A percentile compares a stretch with the other conserved stretches of the same genome.
These are phyloP conservation scores for Urocitellus parryii DNA, from an alignment of 2,113 vertebrate genomes.

Conservation along the genomic window DNA sequence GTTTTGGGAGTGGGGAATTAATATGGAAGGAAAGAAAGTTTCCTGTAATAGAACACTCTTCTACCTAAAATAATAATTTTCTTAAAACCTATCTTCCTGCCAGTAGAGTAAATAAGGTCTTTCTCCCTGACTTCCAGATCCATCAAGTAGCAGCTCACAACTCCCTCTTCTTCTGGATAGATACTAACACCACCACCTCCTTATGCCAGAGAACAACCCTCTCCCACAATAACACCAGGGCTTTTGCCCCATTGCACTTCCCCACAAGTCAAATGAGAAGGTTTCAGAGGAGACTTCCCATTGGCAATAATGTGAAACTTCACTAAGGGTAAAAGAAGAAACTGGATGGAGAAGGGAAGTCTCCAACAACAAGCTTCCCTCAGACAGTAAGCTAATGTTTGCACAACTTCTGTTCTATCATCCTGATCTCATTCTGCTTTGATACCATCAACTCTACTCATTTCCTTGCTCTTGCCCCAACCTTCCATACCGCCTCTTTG, in stretches of 20 bases:
- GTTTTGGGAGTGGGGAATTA: neutral
- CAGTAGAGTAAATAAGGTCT: neutral
- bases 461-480: neutral
- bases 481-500: neutral
- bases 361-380: neutral
- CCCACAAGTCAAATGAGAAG: neutral
- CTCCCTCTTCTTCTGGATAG: neutral
- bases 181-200: rapidly evolving
- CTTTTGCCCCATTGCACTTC: neutral
- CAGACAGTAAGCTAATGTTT: neutral
- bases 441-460: neutral
- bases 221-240: too few relatives aligned
- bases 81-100: conserved; percentile 22
- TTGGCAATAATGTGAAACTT: neutral
- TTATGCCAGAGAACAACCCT: neutral
- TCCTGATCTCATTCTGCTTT: neutral
- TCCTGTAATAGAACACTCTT: neutral
- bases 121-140: neutral
- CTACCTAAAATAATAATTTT: conserved; percentile 47
- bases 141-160: neutral
- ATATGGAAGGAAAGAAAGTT: neutral
- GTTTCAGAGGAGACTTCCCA: neutral
- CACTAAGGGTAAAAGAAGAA: neutral
- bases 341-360: neutral
- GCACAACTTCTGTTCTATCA: neutral